Evolutionary conservation across 2,113 vertebrate species (phyloP).

Genomic region (Nothocercus julius): DNA sequence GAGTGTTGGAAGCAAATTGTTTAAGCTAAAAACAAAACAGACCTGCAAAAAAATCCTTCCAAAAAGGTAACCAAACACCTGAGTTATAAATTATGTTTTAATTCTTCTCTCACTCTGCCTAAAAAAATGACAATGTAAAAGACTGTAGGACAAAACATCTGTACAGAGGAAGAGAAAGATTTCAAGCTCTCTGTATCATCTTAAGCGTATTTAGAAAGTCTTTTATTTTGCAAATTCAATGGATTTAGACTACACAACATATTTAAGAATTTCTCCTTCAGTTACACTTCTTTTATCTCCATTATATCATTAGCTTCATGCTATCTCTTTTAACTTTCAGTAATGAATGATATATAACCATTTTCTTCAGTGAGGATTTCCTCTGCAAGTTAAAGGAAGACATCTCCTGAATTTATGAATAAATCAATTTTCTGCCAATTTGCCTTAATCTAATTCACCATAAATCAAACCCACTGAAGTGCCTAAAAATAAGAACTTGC

Average conservation of each 20-base stretch:
- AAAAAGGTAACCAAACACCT: not conserved
- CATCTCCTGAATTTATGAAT: not conserved
- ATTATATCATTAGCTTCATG: not conserved
- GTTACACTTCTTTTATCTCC: not conserved
- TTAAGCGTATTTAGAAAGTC: not conserved
- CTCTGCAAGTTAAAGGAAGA: not conserved
- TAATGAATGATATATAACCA: not conserved
- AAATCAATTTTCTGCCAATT: not conserved
- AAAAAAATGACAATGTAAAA: not conserved
- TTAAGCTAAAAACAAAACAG: not conserved
- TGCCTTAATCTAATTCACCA: not conserved
- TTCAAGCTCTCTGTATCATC: not conserved
- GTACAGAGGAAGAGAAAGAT: not conserved
- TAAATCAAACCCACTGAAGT: not conserved
- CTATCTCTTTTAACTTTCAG: not conserved
- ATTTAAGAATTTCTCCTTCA: not conserved
- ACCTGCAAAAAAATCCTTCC: not conserved
- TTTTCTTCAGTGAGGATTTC: not conserved
- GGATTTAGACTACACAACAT: not conserved
- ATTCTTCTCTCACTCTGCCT: not conserved
- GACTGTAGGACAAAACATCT: not conserved
- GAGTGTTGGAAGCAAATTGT: not conserved
- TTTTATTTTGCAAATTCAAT: not conserved
- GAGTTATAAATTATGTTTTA: not conserved
- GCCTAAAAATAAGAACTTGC: not conserved